phyloP scores from a whole-genome alignment of 2,888 invertebrate species.

The Parnassius glacialis region DNA sequence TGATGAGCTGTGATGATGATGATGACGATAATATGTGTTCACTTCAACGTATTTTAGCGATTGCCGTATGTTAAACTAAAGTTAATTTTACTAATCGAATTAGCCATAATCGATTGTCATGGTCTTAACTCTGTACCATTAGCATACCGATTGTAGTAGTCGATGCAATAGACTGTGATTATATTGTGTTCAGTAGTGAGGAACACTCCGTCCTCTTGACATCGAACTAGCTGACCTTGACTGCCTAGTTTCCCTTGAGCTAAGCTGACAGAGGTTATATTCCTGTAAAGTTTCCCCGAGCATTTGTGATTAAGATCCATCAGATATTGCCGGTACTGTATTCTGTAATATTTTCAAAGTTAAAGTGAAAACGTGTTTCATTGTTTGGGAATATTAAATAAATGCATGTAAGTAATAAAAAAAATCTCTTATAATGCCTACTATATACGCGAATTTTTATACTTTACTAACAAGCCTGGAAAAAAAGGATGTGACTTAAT shows the following conservation, averaged over 20 bases:
- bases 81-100: too few relatives aligned
- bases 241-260: constrained; percentile 55
- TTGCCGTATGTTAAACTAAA: too few relatives aligned
- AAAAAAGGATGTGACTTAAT: too few relatives aligned
- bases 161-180: constrained; percentile 50
- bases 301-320: background rate
- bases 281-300: background rate
- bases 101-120: background rate
- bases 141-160: constrained; percentile 41
- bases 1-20: too few relatives aligned
- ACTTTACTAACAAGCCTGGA: too few relatives aligned
- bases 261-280: background rate
- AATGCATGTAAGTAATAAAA: constrained; percentile 25
- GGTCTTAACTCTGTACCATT: constrained; percentile 21
- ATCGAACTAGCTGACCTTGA: constrained; percentile 6
- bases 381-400: background rate
- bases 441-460: too few relatives aligned
- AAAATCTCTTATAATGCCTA: too few relatives aligned
- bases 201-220: constrained; percentile 53
- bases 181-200: constrained; percentile 53
- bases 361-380: background rate
- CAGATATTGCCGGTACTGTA: background rate
- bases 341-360: too few relatives aligned
- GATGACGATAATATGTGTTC: too few relatives aligned
- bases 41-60: too few relatives aligned